phyloP scores from a whole-genome alignment of 2,888 invertebrate genomes.

The Autographa gamma region DNA sequence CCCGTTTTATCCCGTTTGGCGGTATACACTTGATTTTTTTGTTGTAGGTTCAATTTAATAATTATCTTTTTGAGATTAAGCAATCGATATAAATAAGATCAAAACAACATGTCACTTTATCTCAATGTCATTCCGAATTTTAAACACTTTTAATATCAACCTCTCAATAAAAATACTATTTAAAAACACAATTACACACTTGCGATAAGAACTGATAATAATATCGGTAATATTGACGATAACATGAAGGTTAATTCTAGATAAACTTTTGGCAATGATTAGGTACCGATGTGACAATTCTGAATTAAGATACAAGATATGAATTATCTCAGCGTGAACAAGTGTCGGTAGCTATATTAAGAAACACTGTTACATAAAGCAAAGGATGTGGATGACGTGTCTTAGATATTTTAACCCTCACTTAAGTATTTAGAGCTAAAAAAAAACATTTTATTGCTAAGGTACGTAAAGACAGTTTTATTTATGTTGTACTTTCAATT shows the following conservation, averaged over 20 bases:
- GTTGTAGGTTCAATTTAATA: neutral
- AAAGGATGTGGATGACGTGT: conserved; percentile 10
- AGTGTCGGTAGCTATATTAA: neutral
- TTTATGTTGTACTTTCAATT: neutral
- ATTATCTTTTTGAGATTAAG: neutral
- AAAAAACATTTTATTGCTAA: neutral
- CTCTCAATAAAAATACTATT: neutral
- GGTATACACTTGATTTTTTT: too few relatives aligned
- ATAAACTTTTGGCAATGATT: conserved; percentile 55
- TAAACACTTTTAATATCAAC: neutral
- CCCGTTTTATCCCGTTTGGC: too few relatives aligned
- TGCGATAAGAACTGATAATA: neutral
- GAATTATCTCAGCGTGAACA: neutral
- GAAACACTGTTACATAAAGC: neutral
- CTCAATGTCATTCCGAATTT: neutral
- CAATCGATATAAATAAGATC: neutral
- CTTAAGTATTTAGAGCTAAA: neutral
- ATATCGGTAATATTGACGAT: conserved; percentile 19
- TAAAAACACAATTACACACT: conserved; percentile 16
- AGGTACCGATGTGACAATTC: conserved; percentile 14
- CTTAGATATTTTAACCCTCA: neutral
- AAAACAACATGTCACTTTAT: neutral
- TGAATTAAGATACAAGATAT: conserved; percentile 16
- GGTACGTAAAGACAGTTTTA: neutral
- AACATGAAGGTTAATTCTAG: conserved; percentile 39